Evolutionary conservation across 2,888 invertebrate species (phyloP).

Genomic region (Artemia sinica): DNA sequence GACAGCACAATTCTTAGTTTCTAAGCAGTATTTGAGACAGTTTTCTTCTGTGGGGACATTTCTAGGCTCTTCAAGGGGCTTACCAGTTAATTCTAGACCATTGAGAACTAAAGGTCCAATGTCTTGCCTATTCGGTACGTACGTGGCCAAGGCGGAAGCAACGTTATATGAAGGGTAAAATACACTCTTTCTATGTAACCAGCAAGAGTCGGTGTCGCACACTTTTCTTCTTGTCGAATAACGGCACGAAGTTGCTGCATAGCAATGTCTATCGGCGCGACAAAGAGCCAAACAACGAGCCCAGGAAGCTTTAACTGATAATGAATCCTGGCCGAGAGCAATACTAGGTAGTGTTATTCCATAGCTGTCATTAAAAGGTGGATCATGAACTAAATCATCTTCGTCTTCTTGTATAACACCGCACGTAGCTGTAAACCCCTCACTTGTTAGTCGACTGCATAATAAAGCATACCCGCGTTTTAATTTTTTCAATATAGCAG

Average conservation of each 20-base stretch:
- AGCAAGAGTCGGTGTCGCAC: background rate
- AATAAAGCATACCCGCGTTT: background rate
- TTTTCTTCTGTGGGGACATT: slow-evolving; percentile 1
- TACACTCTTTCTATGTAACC: background rate
- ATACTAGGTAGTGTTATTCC: slow-evolving; percentile 4
- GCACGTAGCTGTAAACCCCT: slow-evolving; percentile 1
- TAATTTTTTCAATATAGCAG: background rate
- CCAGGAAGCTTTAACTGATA: background rate
- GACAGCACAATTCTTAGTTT: background rate
- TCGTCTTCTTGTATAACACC: slow-evolving; percentile 7
- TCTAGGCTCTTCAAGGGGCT: background rate
- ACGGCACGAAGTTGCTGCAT: slow-evolving; percentile 6
- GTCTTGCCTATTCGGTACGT: background rate
- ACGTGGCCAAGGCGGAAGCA: background rate
- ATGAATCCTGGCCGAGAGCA: background rate
- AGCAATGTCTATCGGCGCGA: slow-evolving; percentile 1
- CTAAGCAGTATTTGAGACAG: background rate
- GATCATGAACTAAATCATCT: slow-evolving; percentile 2
- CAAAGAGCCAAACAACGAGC: background rate
- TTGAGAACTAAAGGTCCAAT: slow-evolving; percentile 6
- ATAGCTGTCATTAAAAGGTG: slow-evolving; percentile 9
- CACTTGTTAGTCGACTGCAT: background rate
- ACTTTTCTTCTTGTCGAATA: slow-evolving; percentile 8
- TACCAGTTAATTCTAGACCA: slow-evolving; percentile 8
- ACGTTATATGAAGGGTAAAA: background rate